Conservation (phyloP, 2,888 invertebrate genomes). For the Scaeva pyrastri region DNA sequence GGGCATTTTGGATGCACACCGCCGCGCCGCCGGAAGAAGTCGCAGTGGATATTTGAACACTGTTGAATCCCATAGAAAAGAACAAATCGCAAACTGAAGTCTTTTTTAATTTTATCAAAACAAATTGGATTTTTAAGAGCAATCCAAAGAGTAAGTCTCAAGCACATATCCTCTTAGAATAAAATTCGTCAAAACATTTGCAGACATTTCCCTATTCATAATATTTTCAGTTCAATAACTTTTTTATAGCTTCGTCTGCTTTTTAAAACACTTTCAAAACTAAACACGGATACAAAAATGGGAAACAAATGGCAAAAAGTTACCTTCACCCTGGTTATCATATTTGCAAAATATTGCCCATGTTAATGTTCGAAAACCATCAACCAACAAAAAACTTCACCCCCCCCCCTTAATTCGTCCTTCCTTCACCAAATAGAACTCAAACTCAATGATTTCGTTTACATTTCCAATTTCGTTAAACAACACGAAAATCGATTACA, state of each 20-base stretch:
- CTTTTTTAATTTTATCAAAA: no score
- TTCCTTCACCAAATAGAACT: background rate
- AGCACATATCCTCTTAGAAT: no score
- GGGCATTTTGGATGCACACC: no score
- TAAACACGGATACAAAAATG: background rate
- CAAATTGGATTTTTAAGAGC: no score
- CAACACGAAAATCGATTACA: constrained; percentile 67
- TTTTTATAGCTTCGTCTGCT: background rate
- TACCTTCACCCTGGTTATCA: background rate
- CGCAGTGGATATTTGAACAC: no score
- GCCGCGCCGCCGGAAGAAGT: no score
- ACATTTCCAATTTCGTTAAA: constrained; percentile 64
- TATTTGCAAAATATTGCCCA: background rate
- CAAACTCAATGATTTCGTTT: constrained; percentile 15
- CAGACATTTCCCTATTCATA: background rate
- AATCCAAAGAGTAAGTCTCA: no score
- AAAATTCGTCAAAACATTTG: no score
- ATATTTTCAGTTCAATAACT: constrained; percentile 12
- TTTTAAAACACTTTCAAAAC: background rate
- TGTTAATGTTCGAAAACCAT: background rate
- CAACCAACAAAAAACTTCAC: background rate
- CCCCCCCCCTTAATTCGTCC: background rate
- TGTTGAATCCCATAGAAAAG: no score
- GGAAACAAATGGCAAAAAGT: background rate
- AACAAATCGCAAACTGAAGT: no score